Evolutionary conservation across 2,113 vertebrate genomes (phyloP), one percentile per base, ranked within the genome.

Genomic region (Rutilus rutilus): DNA sequence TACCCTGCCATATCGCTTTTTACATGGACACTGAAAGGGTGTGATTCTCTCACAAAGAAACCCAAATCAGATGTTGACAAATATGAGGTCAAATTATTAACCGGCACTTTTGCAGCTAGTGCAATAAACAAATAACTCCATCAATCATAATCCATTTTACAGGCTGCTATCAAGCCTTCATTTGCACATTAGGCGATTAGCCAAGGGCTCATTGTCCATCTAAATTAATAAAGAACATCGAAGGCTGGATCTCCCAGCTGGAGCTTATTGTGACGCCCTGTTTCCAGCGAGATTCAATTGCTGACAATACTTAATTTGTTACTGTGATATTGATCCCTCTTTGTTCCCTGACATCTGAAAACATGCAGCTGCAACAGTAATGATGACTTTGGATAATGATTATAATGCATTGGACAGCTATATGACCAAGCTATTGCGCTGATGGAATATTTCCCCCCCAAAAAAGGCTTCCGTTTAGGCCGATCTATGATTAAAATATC

Each of bases 261-360:
- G 52, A 59, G 87, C 89, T 89, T 85, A 81, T 79, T 60, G 73
- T 57, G 74, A 86, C 25, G 88, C 57, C 84, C 83, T 36, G 60
- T 89, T 83, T 85, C 59, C 80, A 82, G 86, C 52, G 83, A 87
- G 80, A 90, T 74, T 86, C 87, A 81, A 85, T 87, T 87, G 85
- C 90, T 91, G 90, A 91, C 86, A 86, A 89, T 80, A 86, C 75
- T 54, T 78, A 82, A 86, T 91, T 90, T 73, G 90, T 92, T 92
- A 89, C 89, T 25, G 78, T 73, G 84, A 67, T 92, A 93, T 89
- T 89, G 90, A 93, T 93, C 89, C 89, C 54, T 75, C 42, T 33
- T 19, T 36, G 67, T 84, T 86, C 47, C 25, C 87, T 88, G 90
- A 82, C 91, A 91, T 91, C 93, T 91, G 89, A 88, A 77, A 52